Conservation (phyloP, 1,140 invertebrate species). For the Lepidurus apus region DNA sequence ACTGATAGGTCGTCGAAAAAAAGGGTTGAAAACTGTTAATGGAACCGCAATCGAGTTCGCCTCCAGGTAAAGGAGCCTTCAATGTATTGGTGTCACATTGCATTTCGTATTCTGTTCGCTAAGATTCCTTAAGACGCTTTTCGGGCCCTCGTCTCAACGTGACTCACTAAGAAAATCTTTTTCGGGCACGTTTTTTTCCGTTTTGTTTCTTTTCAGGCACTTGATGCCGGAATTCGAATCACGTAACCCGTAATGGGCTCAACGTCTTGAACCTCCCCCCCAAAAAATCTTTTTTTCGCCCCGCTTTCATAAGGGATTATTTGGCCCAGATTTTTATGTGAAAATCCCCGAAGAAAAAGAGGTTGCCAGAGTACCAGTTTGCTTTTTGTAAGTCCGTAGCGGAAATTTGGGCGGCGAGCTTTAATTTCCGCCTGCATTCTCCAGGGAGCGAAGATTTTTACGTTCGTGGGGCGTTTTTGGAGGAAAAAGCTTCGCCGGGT, state of each 20-base stretch:
- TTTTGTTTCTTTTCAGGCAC: neutral
- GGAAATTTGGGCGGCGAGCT: neutral
- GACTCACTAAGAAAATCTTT: neutral
- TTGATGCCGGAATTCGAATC: neutral
- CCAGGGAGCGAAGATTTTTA: neutral
- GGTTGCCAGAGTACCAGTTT: neutral
- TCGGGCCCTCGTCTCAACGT: neutral
- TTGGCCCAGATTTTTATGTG: neutral
- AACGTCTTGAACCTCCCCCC: neutral
- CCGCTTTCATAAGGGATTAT: neutral
- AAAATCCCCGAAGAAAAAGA: neutral
- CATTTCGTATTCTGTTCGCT: slow-evolving; percentile 5
- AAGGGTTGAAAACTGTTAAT: neutral
- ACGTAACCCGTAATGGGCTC: neutral
- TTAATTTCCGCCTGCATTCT: neutral
- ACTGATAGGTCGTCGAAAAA: neutral
- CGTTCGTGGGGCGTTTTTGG: too few species aligned
- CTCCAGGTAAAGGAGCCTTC: neutral
- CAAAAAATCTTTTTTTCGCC: too few species aligned
- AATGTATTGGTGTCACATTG: neutral
- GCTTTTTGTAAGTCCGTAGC: neutral
- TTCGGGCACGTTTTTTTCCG: neutral
- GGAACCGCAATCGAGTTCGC: neutral
- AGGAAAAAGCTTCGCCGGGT: too few species aligned
- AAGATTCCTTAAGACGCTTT: neutral